Evolutionary conservation across 2,888 invertebrate genomes (phyloP), one percentile per base, ranked within the genome.

Genomic region (Polyommatus icarus): DNA sequence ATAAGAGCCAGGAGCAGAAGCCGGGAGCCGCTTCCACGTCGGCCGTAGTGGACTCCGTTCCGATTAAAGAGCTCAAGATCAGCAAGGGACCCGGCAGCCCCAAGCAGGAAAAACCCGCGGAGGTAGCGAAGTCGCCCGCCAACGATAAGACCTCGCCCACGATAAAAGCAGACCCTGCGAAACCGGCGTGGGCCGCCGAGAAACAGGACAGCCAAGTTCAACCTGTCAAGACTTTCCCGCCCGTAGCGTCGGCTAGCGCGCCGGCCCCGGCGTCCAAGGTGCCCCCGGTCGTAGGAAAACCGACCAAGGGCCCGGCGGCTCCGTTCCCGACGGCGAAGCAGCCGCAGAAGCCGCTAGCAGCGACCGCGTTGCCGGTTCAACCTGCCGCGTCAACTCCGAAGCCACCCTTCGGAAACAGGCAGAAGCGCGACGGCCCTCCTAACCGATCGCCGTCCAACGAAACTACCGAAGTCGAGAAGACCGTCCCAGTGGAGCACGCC

Each of bases 41-140:
- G 0, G 83, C 86, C 4, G 82, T 85, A 1, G 88, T 89, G 3
- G 94, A 94, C n/a, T 79, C 90, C 0, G 80, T 94, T 67, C 89
- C 94, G 1, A 87, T 94, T 3, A 93, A 92, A 81, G 94, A 94
- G 81, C 89, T 94, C 76, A 94, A 93, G 83, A 90, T 94, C 61
- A 81, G 78, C 57, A 91, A 88, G 78, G 89, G 89, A 12, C 90
- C 92, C 4, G 81, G 86, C 59, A 93, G 91, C 81, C 93, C 93
- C 0, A 93, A 94, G 82, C 91, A 90, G 57, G 91, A 91, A 24
- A 85, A 88, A 3, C 83, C 85, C 0, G 78, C 81, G 1, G 90
- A 90, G 1, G 81, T 81, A 4, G 78, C 83, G 0, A 92, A 91
- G 78, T 83, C 85, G 2, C 71, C 87, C 6, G 82, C 86, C 3